Conservation (phyloP, 2,113 vertebrate genomes). For the Heterotilapia buettikoferi region DNA sequence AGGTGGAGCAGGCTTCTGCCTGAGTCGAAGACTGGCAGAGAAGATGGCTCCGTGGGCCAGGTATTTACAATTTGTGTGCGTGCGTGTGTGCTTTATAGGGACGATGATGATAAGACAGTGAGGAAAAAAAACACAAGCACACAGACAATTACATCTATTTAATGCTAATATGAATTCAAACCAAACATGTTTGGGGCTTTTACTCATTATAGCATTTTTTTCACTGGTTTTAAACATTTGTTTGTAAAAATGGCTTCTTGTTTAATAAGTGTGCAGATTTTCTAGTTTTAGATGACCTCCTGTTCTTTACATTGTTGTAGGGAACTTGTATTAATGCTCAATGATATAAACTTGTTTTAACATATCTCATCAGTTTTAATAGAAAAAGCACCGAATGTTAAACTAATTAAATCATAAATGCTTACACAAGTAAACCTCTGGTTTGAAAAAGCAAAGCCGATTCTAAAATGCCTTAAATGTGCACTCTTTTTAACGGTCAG, state of each 20-base stretch:
- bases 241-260: not conserved
- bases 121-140: not conserved
- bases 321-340: not conserved
- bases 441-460: not conserved
- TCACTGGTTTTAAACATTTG: accelerated
- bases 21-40: constrained; percentile 79
- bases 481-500: not conserved
- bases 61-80: constrained; percentile 56
- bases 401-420: not conserved
- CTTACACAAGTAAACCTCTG: not conserved
- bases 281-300: not conserved
- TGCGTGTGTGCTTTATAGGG: not conserved
- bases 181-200: not conserved
- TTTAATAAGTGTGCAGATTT: not conserved
- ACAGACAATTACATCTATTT: not conserved
- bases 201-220: not conserved
- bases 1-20: constrained; percentile 90
- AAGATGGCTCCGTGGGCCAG: constrained; percentile 92
- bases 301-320: not conserved
- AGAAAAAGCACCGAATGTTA: accelerated
- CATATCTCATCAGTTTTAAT: not conserved
- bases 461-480: not conserved
- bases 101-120: not conserved
- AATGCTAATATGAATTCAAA: not conserved
- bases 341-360: not conserved